A percentile compares a stretch with the other conserved stretches of the same genome.
phyloP scores from a whole-genome alignment of 2,113 vertebrate genomes.

The Alethe diademata region DNA sequence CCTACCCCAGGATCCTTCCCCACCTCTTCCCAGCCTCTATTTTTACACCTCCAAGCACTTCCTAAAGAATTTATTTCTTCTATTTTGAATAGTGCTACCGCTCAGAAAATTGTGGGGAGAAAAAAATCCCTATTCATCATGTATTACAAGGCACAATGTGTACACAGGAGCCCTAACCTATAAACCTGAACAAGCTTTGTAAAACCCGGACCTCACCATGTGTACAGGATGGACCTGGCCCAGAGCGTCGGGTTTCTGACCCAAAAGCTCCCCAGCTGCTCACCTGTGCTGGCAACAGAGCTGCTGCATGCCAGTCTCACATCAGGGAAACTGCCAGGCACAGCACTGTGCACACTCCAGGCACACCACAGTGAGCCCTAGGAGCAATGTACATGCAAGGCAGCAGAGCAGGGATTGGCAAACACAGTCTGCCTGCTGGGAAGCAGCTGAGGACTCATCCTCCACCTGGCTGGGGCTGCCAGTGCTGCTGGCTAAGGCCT shows the following conservation, averaged over 20 bases:
- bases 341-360: neutral
- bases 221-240: neutral
- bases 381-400: fast-evolving
- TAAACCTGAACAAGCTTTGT: neutral
- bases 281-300: neutral
- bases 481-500: neutral
- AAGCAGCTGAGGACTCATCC: neutral
- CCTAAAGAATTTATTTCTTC: neutral
- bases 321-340: neutral
- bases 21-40: neutral
- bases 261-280: neutral
- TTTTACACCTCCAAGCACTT: neutral
- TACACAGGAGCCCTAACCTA: neutral
- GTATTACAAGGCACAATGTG: neutral
- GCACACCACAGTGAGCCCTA: neutral
- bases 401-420: neutral
- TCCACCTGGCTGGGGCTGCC: neutral
- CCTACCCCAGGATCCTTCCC: neutral
- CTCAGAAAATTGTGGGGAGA: neutral
- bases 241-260: fast-evolving
- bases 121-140: neutral
- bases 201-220: fast-evolving
- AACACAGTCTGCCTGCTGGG: neutral
- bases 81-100: neutral
- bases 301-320: neutral